Conservation (phyloP, 1,140 invertebrate genomes). For the Phymastichus coffea region DNA sequence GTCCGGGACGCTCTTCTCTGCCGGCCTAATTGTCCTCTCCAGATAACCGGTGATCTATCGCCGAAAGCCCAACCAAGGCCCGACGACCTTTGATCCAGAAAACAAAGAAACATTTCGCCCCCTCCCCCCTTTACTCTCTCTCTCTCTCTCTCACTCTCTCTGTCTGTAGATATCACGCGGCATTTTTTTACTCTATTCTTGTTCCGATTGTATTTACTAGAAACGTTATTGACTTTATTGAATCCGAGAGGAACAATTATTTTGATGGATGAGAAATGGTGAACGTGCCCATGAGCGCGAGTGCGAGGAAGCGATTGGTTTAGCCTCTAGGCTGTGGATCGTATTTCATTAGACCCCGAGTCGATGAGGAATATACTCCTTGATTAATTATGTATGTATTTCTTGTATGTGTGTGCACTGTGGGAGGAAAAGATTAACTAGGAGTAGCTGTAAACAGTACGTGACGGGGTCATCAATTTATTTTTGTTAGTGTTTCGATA, state of each 20-base stretch:
- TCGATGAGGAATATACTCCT: constrained; percentile 1
- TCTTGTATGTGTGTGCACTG: too few relatives aligned
- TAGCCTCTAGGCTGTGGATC: too few relatives aligned
- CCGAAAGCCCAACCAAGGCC: background rate
- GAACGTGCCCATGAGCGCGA: too few relatives aligned
- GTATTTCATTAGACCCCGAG: too few relatives aligned
- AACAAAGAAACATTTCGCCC: constrained; percentile 28
- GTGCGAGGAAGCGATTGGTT: constrained; percentile 4
- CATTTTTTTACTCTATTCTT: too few relatives aligned
- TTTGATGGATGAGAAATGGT: constrained; percentile 18
- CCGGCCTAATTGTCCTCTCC: constrained; percentile 47
- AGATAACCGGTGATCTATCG: constrained; percentile 45
- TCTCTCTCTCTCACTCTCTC: background rate
- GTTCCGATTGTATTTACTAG: too few relatives aligned
- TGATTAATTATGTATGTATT: too few relatives aligned
- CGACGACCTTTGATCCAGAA: constrained; percentile 20
- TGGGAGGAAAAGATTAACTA: too few relatives aligned
- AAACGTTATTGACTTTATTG: too few relatives aligned
- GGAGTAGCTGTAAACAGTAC: background rate
- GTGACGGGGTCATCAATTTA: too few relatives aligned
- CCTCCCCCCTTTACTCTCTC: background rate
- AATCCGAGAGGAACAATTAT: constrained; percentile 12
- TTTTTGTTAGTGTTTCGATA: too few relatives aligned
- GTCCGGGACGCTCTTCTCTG: constrained; percentile 34
- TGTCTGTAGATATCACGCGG: background rate